Evolutionary conservation across 2,113 vertebrate species (phyloP).

Genomic region (Rhea pennata): DNA sequence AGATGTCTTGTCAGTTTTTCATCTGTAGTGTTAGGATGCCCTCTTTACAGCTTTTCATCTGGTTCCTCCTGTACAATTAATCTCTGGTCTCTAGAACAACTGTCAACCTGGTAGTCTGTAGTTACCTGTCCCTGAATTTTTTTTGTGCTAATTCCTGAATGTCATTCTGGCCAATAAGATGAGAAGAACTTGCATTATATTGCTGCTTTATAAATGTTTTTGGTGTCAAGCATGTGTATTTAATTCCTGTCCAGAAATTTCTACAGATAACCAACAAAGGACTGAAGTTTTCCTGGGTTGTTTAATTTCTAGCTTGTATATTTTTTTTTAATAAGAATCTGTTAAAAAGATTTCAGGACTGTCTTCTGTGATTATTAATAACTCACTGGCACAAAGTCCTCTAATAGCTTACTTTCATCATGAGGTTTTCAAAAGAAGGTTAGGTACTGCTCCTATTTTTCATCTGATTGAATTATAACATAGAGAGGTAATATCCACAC

Average conservation of each 20-base stretch:
- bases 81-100: neutral
- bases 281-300: neutral
- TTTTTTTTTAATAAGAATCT: neutral
- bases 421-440: conserved; percentile 18
- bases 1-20: neutral
- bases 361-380: conserved; percentile 26
- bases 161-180: neutral
- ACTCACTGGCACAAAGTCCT: neutral
- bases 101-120: neutral
- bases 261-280: neutral
- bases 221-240: neutral
- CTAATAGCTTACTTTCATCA: neutral
- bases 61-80: neutral
- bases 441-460: conserved; percentile 3
- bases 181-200: neutral
- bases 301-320: neutral
- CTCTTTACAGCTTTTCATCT: neutral
- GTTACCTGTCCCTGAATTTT: neutral
- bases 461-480: neutral
- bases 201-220: neutral
- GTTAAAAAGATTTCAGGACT: conserved; percentile 5
- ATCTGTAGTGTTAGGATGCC: neutral
- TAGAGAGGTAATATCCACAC: neutral
- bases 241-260: neutral
- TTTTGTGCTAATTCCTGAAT: neutral